Percentiles rank a stretch among this genome's conserved stretches.
These are phyloP conservation scores for Chelonoidis abingdonii DNA, from an alignment of 2,113 vertebrate species.

Conservation along the genomic window DNA sequence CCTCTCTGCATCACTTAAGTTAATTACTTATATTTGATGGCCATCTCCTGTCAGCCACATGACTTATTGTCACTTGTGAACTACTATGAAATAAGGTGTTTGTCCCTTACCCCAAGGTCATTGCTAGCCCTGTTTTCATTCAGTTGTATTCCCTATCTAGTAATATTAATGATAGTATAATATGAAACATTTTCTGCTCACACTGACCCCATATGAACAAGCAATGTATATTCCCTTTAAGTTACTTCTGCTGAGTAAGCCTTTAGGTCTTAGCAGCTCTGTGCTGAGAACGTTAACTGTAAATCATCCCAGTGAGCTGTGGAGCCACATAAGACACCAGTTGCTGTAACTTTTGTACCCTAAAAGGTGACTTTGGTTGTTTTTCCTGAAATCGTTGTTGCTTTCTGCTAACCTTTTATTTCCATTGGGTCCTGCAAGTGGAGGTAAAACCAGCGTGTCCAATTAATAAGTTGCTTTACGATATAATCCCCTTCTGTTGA, in stretches of 20 bases:
- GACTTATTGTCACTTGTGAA: constrained; percentile 74
- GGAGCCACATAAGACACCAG: constrained; percentile 66
- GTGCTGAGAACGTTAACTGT: constrained; percentile 62
- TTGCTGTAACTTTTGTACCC: constrained; percentile 49
- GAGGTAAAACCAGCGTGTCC: not conserved
- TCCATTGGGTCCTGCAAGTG: not conserved
- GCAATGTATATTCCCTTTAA: not conserved
- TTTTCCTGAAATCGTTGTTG: not conserved
- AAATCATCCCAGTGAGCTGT: constrained; percentile 53
- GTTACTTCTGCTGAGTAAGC: constrained; percentile 55
- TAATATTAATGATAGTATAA: constrained; percentile 49
- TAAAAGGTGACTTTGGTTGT: constrained; percentile 49
- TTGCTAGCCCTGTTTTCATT: constrained; percentile 46
- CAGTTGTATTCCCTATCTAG: constrained; percentile 28
- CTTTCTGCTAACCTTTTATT: constrained; percentile 30
- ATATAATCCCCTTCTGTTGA: not conserved
- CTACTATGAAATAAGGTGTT: constrained; percentile 59
- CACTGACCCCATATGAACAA: not conserved
- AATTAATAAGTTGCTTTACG: not conserved
- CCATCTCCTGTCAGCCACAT: constrained; percentile 61
- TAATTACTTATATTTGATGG: constrained; percentile 81
- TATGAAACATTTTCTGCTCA: constrained; percentile 13
- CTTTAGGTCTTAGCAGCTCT: constrained; percentile 27
- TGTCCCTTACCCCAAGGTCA: constrained; percentile 73
- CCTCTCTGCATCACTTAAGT: constrained; percentile 51